Conservation (phyloP, 2,888 invertebrate genomes). For the Oxycera nigricornis region DNA sequence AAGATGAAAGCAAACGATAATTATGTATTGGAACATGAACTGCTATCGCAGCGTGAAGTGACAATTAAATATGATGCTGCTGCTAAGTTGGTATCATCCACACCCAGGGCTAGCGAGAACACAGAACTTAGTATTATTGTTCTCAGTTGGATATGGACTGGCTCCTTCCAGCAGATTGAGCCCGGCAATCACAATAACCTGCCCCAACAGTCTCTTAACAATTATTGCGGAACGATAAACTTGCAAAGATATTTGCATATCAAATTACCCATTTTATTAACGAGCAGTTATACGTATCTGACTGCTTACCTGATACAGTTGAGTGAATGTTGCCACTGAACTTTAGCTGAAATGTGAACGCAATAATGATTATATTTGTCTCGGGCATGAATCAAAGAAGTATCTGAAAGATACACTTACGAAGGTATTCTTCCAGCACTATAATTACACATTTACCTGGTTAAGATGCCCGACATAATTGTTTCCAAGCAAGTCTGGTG, state of each 20-base stretch:
- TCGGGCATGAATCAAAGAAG: neutral
- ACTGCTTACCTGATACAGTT: neutral
- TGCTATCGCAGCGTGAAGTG: neutral
- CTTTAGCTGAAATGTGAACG: no score
- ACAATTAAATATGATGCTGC: neutral
- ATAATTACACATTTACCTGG: constrained; percentile 15
- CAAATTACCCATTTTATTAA: constrained; percentile 6
- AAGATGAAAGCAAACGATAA: no score
- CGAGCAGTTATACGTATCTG: neutral
- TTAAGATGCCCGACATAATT: constrained; percentile 21
- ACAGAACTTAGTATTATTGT: no score
- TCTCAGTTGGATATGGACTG: neutral
- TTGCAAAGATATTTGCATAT: constrained; percentile 13
- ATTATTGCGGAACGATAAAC: neutral
- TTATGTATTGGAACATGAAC: neutral
- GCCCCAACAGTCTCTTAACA: neutral
- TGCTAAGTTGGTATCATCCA: neutral
- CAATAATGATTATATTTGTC: no score
- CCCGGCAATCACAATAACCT: neutral
- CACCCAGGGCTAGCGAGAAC: neutral
- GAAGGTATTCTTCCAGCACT: neutral
- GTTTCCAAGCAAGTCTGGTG: constrained; percentile 3
- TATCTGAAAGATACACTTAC: neutral
- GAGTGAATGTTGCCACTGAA: neutral
- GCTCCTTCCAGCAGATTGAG: neutral